These are phyloP conservation scores for Lacerta bilineata DNA, from an alignment of 2,797 vertebrate species.

Conservation along the genomic window DNA sequence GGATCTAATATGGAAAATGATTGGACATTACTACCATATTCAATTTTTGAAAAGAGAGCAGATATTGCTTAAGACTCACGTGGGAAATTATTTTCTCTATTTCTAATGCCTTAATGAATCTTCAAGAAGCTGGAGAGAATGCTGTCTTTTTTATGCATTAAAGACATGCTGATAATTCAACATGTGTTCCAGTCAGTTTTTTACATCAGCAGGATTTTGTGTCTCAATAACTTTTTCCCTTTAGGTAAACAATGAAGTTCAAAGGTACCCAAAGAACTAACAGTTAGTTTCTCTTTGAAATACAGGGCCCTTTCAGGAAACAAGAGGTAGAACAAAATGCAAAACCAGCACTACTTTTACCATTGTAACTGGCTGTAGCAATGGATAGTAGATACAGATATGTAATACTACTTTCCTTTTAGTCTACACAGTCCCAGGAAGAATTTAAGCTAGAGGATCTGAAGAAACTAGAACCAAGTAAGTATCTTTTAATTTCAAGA, in stretches of 20 bases:
- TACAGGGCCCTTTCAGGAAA: background rate
- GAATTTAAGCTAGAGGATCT: slow-evolving; percentile 97
- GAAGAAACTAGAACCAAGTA: slow-evolving; percentile 97
- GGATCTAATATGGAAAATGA: slow-evolving; percentile 2
- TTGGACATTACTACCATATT: background rate
- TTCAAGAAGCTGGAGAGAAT: background rate
- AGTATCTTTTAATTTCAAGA: slow-evolving; percentile 66
- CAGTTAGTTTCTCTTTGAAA: background rate
- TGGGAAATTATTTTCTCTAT: background rate
- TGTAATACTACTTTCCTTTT: slow-evolving; percentile 63
- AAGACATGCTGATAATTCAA: background rate
- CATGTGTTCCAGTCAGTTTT: background rate
- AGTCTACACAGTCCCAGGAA: slow-evolving; percentile 93
- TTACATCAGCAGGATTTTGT: background rate
- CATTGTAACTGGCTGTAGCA: background rate
- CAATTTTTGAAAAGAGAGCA: background rate
- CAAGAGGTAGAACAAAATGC: background rate
- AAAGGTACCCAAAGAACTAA: background rate
- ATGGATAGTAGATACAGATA: background rate
- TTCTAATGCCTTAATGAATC: background rate
- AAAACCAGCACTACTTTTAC: background rate
- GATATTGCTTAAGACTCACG: background rate
- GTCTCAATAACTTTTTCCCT: slow-evolving; percentile 1
- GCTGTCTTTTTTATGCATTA: background rate
- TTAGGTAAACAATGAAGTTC: background rate